Percentiles rank a stretch among this genome's conserved stretches.
These are phyloP conservation scores for Myrmecobius fasciatus DNA, from an alignment of 2,113 vertebrate species.

Conservation along the genomic window DNA sequence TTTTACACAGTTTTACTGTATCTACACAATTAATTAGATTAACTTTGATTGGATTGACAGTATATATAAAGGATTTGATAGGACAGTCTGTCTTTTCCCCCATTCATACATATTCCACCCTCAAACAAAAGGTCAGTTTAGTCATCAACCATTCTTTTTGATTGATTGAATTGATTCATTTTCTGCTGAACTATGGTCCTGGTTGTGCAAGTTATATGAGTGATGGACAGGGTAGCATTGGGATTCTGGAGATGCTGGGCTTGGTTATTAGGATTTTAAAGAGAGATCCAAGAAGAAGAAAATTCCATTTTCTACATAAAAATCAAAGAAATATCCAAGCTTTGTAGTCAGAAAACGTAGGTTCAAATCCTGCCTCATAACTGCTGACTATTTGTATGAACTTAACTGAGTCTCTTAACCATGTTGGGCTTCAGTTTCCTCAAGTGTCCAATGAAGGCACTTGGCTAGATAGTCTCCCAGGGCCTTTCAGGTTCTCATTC, in stretches of 20 bases:
- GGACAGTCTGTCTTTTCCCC: background rate
- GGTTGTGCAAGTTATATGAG: too few relatives aligned
- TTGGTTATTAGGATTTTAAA: constrained; percentile 35
- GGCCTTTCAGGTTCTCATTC: background rate
- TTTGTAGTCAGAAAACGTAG: background rate
- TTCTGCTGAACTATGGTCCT: background rate
- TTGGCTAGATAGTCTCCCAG: background rate
- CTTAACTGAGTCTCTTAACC: background rate
- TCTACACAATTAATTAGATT: constrained; percentile 6
- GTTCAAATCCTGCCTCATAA: background rate
- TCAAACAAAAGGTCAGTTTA: constrained; percentile 52
- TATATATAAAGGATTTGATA: background rate
- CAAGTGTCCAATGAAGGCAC: background rate
- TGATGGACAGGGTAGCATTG: background rate
- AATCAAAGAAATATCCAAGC: background rate
- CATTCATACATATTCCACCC: background rate
- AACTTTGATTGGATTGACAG: constrained; percentile 10
- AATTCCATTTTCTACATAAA: background rate
- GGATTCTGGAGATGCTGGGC: background rate
- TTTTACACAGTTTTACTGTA: background rate
- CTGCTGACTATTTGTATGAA: background rate
- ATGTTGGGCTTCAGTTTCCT: background rate
- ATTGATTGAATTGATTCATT: constrained; percentile 42
- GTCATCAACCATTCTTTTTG: constrained; percentile 55
- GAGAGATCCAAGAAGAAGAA: constrained; percentile 18